Evolutionary conservation across 2,797 vertebrate species (phyloP), one percentile per base, ranked within the genome.

Genomic region (Melanogrammus aeglefinus): DNA sequence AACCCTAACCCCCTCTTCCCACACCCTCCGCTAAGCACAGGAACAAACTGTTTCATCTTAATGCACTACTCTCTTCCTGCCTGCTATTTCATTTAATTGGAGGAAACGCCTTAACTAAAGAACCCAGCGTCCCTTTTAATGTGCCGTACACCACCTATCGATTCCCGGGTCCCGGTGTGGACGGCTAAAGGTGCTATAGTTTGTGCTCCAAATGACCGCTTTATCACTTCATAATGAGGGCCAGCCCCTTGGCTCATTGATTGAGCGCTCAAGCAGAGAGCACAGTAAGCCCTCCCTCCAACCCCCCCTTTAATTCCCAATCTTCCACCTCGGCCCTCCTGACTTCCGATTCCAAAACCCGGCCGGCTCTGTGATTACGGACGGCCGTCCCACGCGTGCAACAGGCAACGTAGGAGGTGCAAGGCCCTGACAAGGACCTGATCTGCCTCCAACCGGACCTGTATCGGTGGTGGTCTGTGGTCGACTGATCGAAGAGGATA

Each of bases 161-260:
- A 93, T 93, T 78, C 79, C 70, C 39, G 70, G 76, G 74, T 82
- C 83, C 76, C 31, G 72, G 78, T 74, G 75, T 77, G 83, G 47
- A 75, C 41, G 71, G 77, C 83, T 79, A 73, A 75, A 85, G 80
- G 81, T 84, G 81, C 83, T 78, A 51, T 41, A 79, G 84, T 91
- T 87, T 89, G 86, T 85, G 85, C 87, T 88, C 85, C 84, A 87
- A 91, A 92, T 89, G 80, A 92, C 90, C 86, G 88, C 80, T 90
- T 92, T 91, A 92, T 94, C 90, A 90, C 86, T 91, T 91, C 82
- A 87, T 91, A 91, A 93, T 93, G 89, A 90, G 86, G 81, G 82
- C 80, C 83, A 82, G 84, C 75, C 85, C 87, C 83, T 85, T 66
- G 81, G 83, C 51, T 83, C 91, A 93, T 90, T 91, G 90, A 94